Base-by-base conservation (phyloP, 2,888 invertebrate genomes). In the Scaptodrosophila latifasciaeformis region DNA sequence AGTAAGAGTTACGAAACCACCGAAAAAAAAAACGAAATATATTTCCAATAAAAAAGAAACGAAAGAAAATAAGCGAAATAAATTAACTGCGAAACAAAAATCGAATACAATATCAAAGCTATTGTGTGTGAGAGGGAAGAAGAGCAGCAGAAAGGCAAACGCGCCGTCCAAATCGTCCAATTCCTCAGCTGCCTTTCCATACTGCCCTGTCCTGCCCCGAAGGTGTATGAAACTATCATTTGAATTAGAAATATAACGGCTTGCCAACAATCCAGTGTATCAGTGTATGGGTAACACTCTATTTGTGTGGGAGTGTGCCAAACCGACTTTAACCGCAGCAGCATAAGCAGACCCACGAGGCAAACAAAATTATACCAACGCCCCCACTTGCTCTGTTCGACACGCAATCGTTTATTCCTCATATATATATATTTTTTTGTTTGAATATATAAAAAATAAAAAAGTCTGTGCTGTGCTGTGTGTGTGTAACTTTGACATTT, bases 1-100 rank as follows among this genome's bases (percentile, higher is more conserved):
- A 71, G 61, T 55, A 65, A 59, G 49, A 66, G 59, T 65, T 70
- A 70, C 62, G 62, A 64, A 62, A 63, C 77, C 77, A 77, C 77
- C 77, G 74, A 75, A 62, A 49, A 54, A 59, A 12, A 48, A 15
- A 39, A 48, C 42, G 54, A 59, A 31, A 54, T n/a, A n/a, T n/a
- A n/a, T n/a, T 42, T 59, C 50, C 31, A 64, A 59, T 29, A 48
- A 54, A 39, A 48, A 57, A 35, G 17, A 44, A 24, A 5, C 24
- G 4, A 24, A 24, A 34, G 13, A 10, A 34, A 12, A 12, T 9
- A 43, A 40, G n/a, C 40, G 7, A 65, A 58, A 64, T 61, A 67
- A 62, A 62, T 54, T 44, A 58, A 51, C 54, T 60, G 58, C 42
- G 67, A 67, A 65, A 40, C 29, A 10, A 42, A 49, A 61, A 67